Conservation (phyloP, 2,888 invertebrate species). For the Apotomis turbidana region DNA sequence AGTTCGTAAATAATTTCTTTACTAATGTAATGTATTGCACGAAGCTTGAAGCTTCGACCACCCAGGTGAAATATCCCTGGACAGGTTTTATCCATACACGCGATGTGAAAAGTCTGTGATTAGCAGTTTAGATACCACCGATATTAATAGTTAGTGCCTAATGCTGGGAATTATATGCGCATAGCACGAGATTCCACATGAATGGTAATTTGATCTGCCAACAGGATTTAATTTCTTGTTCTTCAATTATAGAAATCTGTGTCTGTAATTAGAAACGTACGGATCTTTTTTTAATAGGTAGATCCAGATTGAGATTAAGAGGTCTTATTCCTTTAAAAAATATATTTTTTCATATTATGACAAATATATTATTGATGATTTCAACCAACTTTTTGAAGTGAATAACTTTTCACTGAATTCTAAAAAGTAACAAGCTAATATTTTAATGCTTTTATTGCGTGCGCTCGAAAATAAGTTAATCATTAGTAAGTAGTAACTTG, state of each 20-base stretch:
- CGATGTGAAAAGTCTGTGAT: neutral
- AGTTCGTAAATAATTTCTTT: constrained; percentile 30
- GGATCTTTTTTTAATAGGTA: neutral
- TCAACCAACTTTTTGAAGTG: no score
- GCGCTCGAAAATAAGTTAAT: no score
- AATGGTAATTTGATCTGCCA: neutral
- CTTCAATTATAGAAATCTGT: neutral
- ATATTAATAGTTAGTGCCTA: neutral
- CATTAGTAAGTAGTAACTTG: no score
- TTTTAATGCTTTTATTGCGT: no score
- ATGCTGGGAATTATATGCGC: neutral
- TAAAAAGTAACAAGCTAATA: no score
- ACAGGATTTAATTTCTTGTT: neutral
- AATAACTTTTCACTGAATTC: no score
- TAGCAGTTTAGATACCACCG: constrained; percentile 8
- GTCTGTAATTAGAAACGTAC: neutral
- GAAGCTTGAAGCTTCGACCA: constrained; percentile 13
- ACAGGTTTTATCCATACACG: constrained; percentile 11
- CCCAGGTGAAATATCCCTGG: constrained; percentile 6
- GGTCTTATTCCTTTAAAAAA: no score
- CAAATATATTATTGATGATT: no score
- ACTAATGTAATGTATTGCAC: constrained; percentile 7
- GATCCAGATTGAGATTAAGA: no score
- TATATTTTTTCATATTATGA: no score
- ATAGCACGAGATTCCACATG: neutral